phyloP scores from a whole-genome alignment of 2,797 vertebrate genomes.

The Hemitrygon akajei region DNA sequence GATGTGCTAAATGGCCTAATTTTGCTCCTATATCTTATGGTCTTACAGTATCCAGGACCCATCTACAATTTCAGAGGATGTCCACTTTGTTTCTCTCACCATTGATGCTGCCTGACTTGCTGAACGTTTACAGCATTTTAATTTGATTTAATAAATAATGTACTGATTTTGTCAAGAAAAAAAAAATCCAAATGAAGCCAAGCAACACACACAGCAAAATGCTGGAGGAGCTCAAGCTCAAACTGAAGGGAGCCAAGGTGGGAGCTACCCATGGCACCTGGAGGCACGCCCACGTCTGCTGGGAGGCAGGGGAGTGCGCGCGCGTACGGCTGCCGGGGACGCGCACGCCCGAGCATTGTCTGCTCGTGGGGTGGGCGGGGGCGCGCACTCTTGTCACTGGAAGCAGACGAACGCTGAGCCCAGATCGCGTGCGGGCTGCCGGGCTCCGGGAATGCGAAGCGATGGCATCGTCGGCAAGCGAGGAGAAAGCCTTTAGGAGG shows the following conservation, averaged over 20 bases:
- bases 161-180: no score
- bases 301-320: not conserved
- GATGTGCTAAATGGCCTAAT: no score
- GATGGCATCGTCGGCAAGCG: constrained; percentile 79
- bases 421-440: constrained; percentile 45
- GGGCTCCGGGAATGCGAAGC: constrained; percentile 48
- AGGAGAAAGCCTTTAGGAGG: constrained; percentile 96
- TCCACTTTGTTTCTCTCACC: no score
- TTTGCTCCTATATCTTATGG: no score
- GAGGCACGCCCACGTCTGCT: not conserved
- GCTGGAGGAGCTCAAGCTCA: no score
- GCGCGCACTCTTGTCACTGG: constrained; percentile 48
- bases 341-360: constrained; percentile 48
- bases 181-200: no score
- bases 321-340: constrained; percentile 39
- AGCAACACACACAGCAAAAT: no score
- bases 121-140: not conserved
- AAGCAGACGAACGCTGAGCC: not conserved
- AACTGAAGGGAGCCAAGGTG: no score
- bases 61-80: no score
- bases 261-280: not conserved
- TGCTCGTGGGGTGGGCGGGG: constrained; percentile 49
- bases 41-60: no score
- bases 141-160: not conserved
- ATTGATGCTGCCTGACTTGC: no score